Conservation (phyloP, 2,113 vertebrate genomes). For the Macaca mulatta region DNA sequence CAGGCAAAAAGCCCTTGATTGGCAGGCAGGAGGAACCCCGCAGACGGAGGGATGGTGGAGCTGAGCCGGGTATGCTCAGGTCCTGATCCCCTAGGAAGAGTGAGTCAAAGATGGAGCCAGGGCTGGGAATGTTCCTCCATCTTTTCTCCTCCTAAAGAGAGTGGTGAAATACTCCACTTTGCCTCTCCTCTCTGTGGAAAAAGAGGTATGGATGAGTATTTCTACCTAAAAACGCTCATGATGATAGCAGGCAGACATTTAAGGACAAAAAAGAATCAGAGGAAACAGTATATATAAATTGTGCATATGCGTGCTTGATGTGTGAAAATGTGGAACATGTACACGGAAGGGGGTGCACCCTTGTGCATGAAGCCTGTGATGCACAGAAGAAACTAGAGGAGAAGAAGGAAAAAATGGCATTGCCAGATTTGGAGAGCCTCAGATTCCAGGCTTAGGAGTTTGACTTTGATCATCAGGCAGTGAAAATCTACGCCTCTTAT, state of each 20-base stretch:
- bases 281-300: not conserved
- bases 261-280: not conserved
- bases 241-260: not conserved
- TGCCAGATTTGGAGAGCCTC: conserved; percentile 30
- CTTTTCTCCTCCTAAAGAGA: not conserved
- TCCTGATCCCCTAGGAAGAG: not conserved
- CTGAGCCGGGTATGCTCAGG: not conserved
- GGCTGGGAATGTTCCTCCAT: not conserved
- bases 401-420: not conserved
- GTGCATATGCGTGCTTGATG: not conserved
- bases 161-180: not conserved
- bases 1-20: too few relatives aligned
- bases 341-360: rapidly evolving
- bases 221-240: not conserved
- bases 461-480: conserved; percentile 56
- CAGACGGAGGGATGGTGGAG: rapidly evolving
- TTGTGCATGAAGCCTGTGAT: not conserved
- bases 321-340: not conserved
- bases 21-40: too few relatives aligned
- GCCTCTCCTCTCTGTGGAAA: not conserved
- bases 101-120: not conserved
- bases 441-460: conserved; percentile 49
- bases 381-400: not conserved
- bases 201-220: not conserved
- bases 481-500: conserved; percentile 54